Evolutionary conservation across 1,140 invertebrate genomes (phyloP).

Genomic region (Spodoptera frugiperda): DNA sequence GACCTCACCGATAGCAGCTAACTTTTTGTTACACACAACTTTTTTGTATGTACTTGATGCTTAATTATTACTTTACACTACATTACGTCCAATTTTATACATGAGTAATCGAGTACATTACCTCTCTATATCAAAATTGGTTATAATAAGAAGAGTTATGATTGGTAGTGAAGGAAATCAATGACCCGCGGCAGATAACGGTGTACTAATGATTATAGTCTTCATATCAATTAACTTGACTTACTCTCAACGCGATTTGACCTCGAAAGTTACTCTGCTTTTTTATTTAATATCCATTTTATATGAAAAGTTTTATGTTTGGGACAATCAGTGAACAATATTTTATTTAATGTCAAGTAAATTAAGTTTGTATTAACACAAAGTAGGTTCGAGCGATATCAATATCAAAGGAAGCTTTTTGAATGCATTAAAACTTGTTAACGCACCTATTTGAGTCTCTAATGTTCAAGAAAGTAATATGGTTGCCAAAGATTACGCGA

Average conservation of each 20-base stretch:
- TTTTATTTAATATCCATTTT: not conserved
- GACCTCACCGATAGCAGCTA: not conserved
- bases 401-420: too few relatives aligned
- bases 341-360: not conserved
- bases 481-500: too few relatives aligned
- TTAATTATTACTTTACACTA: not conserved
- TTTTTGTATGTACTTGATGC: too few relatives aligned
- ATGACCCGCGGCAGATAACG: conserved; percentile 44
- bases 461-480: too few relatives aligned
- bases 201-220: conserved; percentile 33
- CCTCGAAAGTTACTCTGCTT: conserved; percentile 9
- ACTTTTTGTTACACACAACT: too few relatives aligned
- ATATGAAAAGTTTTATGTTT: not conserved
- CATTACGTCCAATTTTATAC: not conserved
- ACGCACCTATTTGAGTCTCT: too few relatives aligned
- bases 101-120: too few relatives aligned
- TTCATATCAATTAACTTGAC: conserved; percentile 42
- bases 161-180: conserved; percentile 20
- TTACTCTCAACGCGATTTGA: conserved; percentile 4
- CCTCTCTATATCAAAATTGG: conserved; percentile 7
- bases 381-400: too few relatives aligned
- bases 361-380: too few relatives aligned
- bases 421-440: too few relatives aligned
- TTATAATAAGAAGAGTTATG: conserved; percentile 11
- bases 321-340: too few relatives aligned